Percentiles rank a stretch among this genome's conserved stretches.
Conservation (phyloP, 37 sponge, comb jelly and placozoan genomes). For the Bolinopsis microptera region DNA sequence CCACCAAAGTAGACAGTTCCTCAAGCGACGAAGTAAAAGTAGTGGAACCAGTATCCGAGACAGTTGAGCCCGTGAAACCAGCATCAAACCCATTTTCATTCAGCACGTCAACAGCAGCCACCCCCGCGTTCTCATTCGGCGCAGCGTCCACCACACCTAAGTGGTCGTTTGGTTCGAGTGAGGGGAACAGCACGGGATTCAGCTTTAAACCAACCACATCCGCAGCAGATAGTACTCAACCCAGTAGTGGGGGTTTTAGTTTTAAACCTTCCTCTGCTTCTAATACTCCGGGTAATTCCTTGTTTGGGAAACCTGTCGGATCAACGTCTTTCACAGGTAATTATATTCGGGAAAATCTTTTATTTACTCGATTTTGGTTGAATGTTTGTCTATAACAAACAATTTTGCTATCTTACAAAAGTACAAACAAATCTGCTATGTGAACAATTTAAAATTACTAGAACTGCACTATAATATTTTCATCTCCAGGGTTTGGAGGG, state of each 20-base stretch:
- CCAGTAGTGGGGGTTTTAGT: neutral
- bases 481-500: neutral
- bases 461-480: too few relatives aligned
- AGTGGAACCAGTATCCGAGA: neutral
- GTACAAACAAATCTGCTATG: too few relatives aligned
- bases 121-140: neutral
- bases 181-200: neutral
- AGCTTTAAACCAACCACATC: constrained; percentile 9
- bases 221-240: neutral
- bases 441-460: too few relatives aligned
- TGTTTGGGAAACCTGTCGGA: constrained; percentile 56
- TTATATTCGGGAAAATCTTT: too few relatives aligned
- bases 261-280: constrained; percentile 27
- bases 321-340: neutral
- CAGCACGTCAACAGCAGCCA: neutral
- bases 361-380: too few relatives aligned
- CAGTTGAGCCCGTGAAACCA: neutral
- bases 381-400: too few relatives aligned
- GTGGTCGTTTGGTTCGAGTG: neutral
- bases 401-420: too few relatives aligned
- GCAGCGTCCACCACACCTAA: neutral
- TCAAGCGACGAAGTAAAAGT: neutral
- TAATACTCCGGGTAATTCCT: constrained; percentile 22
- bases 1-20: neutral
- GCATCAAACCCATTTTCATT: constrained; percentile 46